Evolutionary conservation across 2,797 vertebrate species (phyloP).

Genomic region (Oophaga sylvatica): DNA sequence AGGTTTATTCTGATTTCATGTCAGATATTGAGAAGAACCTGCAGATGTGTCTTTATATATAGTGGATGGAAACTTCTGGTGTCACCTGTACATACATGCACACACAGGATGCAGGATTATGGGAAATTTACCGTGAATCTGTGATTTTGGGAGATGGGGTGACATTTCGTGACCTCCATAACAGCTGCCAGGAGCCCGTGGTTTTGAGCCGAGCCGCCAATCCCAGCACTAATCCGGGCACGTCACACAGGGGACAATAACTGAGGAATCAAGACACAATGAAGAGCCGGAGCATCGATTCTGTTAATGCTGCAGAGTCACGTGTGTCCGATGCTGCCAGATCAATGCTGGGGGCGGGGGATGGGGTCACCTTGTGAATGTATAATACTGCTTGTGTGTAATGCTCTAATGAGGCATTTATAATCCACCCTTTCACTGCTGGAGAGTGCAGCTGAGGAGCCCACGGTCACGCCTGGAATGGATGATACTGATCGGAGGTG

Average conservation of each 20-base stretch:
- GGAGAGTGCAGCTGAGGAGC: background rate
- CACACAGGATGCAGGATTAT: background rate
- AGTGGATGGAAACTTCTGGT: no score
- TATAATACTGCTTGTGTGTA: background rate
- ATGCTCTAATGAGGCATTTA: background rate
- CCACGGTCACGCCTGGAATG: background rate
- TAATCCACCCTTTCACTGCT: background rate
- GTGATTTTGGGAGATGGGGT: background rate
- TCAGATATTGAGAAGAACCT: no score
- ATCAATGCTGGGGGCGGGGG: background rate
- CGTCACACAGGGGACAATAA: background rate
- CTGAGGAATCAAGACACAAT: conserved; percentile 1
- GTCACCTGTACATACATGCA: no score
- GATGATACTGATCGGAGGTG: background rate
- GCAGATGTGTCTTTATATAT: no score
- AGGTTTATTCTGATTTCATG: no score
- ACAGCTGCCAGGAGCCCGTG: conserved; percentile 9
- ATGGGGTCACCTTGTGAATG: background rate
- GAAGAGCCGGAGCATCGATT: conserved; percentile 14
- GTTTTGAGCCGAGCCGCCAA: background rate
- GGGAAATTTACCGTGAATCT: background rate
- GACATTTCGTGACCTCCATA: conserved; percentile 7
- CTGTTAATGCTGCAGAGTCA: background rate
- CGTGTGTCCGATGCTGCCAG: background rate
- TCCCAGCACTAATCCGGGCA: conserved; percentile 1